These are phyloP conservation scores for Holacanthus passer DNA, from an alignment of 2,113 vertebrate species.

Conservation along the genomic window DNA sequence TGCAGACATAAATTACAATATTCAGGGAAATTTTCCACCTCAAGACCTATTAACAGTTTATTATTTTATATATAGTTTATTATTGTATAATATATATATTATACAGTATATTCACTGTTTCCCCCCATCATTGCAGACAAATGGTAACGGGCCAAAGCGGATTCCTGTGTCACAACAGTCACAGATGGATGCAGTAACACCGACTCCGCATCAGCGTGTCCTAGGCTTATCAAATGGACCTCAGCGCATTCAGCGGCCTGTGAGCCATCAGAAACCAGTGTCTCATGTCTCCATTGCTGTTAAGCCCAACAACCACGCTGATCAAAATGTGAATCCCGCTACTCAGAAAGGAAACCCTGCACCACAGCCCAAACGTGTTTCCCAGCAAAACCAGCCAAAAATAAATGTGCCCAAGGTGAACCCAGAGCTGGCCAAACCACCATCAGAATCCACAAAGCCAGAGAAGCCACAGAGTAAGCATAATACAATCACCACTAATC, in stretches of 20 bases:
- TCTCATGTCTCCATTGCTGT: slow-evolving; percentile 40
- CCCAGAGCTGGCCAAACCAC: slow-evolving; percentile 64
- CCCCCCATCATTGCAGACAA: slow-evolving; percentile 73
- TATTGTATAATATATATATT: too few species aligned
- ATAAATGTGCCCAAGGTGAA: slow-evolving; percentile 3
- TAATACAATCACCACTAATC: neutral
- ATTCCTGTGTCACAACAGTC: slow-evolving; percentile 85
- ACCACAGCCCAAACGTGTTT: slow-evolving; percentile 42
- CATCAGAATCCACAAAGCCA: slow-evolving; percentile 52
- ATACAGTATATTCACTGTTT: too few species aligned
- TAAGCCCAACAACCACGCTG: slow-evolving; percentile 34
- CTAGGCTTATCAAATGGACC: slow-evolving; percentile 86
- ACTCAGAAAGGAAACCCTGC: slow-evolving; percentile 45
- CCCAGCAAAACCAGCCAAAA: slow-evolving; percentile 54
- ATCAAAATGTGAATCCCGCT: slow-evolving; percentile 72
- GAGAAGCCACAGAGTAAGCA: slow-evolving; percentile 79
- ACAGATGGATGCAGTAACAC: slow-evolving; percentile 61
- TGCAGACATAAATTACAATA: too few species aligned
- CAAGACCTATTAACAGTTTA: too few species aligned
- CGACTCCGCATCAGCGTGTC: slow-evolving; percentile 81
- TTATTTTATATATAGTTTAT: too few species aligned
- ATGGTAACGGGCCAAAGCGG: slow-evolving; percentile 84
- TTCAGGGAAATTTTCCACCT: too few species aligned
- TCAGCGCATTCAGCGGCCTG: slow-evolving; percentile 84
- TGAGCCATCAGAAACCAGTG: slow-evolving; percentile 67